These are phyloP conservation scores for Rhinopomastus cyanomelas DNA, from an alignment of 2,113 vertebrate genomes.

Conservation along the genomic window DNA sequence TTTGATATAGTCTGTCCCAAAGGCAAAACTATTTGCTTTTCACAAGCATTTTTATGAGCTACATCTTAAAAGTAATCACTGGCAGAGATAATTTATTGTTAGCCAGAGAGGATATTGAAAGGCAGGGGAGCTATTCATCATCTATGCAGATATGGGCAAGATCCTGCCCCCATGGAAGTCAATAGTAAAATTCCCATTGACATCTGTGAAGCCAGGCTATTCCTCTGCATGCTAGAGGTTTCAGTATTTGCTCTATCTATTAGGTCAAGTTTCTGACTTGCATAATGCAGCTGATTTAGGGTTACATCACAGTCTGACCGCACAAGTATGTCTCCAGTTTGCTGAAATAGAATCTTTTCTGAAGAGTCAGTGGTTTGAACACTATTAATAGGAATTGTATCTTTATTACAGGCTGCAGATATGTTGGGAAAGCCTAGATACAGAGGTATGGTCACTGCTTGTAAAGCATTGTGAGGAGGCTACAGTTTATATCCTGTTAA, in stretches of 20 bases:
- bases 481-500: not conserved
- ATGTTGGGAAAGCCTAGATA: not conserved
- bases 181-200: conserved; percentile 59
- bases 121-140: conserved; percentile 58
- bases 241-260: conserved; percentile 14
- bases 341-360: not conserved
- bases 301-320: not conserved
- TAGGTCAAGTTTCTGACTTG: not conserved
- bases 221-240: conserved; percentile 20
- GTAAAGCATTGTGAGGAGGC: not conserved
- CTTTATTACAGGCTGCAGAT: not conserved
- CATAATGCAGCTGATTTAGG: conserved; percentile 6
- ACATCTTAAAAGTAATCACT: conserved; percentile 68
- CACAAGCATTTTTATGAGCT: conserved; percentile 67
- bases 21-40: conserved; percentile 67
- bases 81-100: conserved; percentile 66
- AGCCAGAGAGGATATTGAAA: conserved; percentile 67
- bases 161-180: conserved; percentile 44
- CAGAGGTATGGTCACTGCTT: not conserved
- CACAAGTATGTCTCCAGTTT: not conserved
- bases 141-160: conserved; percentile 62
- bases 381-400: not conserved
- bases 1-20: conserved; percentile 62
- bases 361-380: not conserved
- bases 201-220: conserved; percentile 34